Percentiles rank a stretch among this genome's conserved stretches.
These are phyloP conservation scores for Centropristis striata DNA, from an alignment of 2,113 vertebrate genomes.

Conservation along the genomic window DNA sequence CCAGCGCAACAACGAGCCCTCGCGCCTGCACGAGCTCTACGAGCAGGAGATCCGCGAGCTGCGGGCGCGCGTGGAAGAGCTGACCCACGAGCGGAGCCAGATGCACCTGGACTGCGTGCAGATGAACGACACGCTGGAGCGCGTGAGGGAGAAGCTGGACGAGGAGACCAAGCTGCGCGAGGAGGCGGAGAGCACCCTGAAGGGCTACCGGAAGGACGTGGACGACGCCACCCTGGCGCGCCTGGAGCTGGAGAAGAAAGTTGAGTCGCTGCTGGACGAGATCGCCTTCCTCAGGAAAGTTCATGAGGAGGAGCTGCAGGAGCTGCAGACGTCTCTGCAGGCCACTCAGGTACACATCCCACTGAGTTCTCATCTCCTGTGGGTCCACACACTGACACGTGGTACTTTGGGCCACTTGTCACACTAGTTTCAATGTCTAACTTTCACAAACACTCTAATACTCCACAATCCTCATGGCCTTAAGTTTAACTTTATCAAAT, in stretches of 20 bases:
- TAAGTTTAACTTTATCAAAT: background rate
- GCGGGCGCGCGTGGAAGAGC: conserved; percentile 83
- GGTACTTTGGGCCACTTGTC: background rate
- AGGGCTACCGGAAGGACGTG: conserved; percentile 85
- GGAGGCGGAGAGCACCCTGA: conserved; percentile 85
- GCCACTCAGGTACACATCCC: conserved; percentile 80
- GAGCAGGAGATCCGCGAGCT: conserved; percentile 89
- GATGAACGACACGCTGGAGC: conserved; percentile 83
- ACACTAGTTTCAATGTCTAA: background rate
- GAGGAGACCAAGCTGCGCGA: conserved; percentile 83
- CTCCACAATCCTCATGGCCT: background rate
- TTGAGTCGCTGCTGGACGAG: conserved; percentile 88
- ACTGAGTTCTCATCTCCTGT: background rate
- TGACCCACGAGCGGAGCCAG: conserved; percentile 87
- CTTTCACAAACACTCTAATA: background rate
- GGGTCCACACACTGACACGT: background rate
- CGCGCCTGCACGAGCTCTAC: conserved; percentile 87
- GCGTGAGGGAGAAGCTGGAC: conserved; percentile 82
- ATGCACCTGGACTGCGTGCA: conserved; percentile 87
- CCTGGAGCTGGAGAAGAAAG: conserved; percentile 88
- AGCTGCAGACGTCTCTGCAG: conserved; percentile 86
- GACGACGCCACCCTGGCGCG: conserved; percentile 85
- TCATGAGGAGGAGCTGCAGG: conserved; percentile 88
- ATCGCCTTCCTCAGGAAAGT: conserved; percentile 88
- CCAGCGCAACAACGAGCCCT: conserved; percentile 86